Conservation (phyloP, 64 coral and sea anemone genomes). For the Actinia equina region DNA sequence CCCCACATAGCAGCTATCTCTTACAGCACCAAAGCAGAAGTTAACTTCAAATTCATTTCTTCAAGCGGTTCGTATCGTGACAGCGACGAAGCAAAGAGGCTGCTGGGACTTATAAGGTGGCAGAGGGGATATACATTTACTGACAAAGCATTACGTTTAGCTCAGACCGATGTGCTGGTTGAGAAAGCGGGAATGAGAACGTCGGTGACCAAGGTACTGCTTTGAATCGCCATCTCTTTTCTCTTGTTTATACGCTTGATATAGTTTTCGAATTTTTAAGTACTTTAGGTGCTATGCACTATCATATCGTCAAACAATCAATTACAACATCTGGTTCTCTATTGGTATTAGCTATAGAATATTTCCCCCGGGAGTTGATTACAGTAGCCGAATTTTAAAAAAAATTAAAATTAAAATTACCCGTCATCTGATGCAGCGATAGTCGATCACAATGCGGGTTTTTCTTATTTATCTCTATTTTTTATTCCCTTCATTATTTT, state of each 20-base stretch:
- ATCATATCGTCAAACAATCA: too few relatives aligned
- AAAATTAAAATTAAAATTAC: too few relatives aligned
- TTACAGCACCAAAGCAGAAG: slow-evolving; percentile 37
- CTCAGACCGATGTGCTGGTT: background rate
- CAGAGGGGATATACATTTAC: slow-evolving; percentile 45
- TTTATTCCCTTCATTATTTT: too few relatives aligned
- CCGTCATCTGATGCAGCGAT: too few relatives aligned
- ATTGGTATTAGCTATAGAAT: too few relatives aligned
- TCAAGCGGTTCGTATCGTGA: background rate
- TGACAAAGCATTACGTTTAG: slow-evolving; percentile 25
- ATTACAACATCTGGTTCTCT: too few relatives aligned
- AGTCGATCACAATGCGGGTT: too few relatives aligned
- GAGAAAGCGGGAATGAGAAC: slow-evolving; percentile 30
- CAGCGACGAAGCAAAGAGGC: background rate
- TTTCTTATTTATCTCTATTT: too few relatives aligned
- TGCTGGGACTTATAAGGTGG: slow-evolving; percentile 14
- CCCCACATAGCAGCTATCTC: slow-evolving; percentile 41
- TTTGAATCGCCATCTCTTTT: background rate
- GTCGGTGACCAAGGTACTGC: slow-evolving; percentile 5
- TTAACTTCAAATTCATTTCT: slow-evolving; percentile 10
- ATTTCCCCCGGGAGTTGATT: too few relatives aligned
- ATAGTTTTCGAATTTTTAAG: background rate
- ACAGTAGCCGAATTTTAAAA: too few relatives aligned
- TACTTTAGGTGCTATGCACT: background rate
- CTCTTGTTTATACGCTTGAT: background rate